Conservation (phyloP, 2,888 invertebrate species). For the Cephus spinipes region DNA sequence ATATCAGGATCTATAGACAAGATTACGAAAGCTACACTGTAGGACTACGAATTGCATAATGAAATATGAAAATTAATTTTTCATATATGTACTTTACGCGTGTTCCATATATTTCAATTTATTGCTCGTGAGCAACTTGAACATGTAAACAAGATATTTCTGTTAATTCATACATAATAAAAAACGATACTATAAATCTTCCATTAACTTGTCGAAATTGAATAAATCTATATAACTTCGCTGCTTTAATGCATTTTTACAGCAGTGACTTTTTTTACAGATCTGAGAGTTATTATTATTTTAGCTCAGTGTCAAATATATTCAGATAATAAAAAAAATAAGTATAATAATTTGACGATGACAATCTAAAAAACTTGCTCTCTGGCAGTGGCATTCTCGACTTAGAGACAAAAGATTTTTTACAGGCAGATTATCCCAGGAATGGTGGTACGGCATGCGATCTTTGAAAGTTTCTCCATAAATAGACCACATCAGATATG, state of each 20-base stretch:
- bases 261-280: constrained; percentile 29
- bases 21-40: background rate
- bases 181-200: constrained; percentile 18
- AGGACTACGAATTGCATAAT: background rate
- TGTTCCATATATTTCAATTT: background rate
- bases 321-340: background rate
- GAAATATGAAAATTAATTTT: background rate
- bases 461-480: background rate
- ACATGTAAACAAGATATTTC: background rate
- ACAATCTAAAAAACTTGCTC: constrained; percentile 31
- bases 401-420: constrained; percentile 39
- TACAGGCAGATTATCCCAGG: constrained; percentile 45
- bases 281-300: constrained; percentile 24
- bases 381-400: constrained; percentile 50
- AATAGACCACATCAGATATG: background rate
- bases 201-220: constrained; percentile 31
- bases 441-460: constrained; percentile 27
- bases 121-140: background rate
- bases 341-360: background rate
- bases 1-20: background rate
- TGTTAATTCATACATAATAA: constrained; percentile 16
- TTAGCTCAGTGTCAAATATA: background rate
- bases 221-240: constrained; percentile 31
- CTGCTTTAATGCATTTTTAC: constrained; percentile 19
- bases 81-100: background rate